phyloP scores from a whole-genome alignment of 2,113 vertebrate species.

The Rhipidura dahli region DNA sequence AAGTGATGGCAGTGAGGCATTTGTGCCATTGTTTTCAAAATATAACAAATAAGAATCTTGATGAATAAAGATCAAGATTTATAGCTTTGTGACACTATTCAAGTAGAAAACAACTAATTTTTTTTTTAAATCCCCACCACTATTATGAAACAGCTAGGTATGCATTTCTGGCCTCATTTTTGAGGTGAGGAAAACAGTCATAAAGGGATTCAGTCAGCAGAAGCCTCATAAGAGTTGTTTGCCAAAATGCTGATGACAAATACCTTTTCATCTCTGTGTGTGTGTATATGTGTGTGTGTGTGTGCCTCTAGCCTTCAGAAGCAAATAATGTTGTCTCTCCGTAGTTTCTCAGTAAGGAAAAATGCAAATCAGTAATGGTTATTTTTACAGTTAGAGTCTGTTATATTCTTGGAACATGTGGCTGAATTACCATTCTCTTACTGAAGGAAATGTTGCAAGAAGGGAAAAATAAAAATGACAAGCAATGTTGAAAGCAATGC shows the following conservation, averaged over 20 bases:
- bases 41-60: not conserved
- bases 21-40: not conserved
- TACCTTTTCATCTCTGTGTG: not conserved
- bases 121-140: rapidly evolving
- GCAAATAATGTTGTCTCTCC: not conserved
- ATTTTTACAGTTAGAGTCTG: constrained; percentile 6
- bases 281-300: not conserved
- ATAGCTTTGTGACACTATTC: not conserved
- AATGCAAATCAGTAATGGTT: not conserved
- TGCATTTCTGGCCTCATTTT: not conserved
- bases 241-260: not conserved
- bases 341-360: not conserved
- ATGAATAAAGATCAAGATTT: not conserved
- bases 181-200: not conserved
- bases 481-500: not conserved
- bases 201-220: not conserved
- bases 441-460: not conserved
- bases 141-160: not conserved
- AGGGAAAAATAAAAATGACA: not conserved
- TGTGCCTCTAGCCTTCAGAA: not conserved
- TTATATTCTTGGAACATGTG: not conserved
- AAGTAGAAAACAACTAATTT: not conserved
- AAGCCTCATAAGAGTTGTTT: not conserved
- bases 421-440: not conserved
- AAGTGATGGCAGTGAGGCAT: not conserved